Evolutionary conservation across 2,113 vertebrate genomes (phyloP).

Genomic region (Leptocoma aspasia): DNA sequence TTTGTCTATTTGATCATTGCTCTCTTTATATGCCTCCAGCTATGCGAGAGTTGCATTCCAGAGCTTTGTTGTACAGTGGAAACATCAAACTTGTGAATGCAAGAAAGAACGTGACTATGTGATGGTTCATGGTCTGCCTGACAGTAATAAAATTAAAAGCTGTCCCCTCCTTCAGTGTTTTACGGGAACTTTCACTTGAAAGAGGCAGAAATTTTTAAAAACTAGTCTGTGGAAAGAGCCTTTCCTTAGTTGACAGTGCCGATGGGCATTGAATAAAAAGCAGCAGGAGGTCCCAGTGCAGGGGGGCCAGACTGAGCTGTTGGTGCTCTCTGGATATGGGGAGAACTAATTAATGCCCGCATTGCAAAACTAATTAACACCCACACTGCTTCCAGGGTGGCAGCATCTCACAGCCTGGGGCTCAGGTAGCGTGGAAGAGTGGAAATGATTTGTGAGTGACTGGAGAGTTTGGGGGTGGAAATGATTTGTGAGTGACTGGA

Average conservation of each 20-base stretch:
- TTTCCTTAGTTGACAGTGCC: not conserved
- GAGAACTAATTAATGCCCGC: not conserved
- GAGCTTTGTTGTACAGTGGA: not conserved
- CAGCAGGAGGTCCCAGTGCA: not conserved
- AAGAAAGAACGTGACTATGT: not conserved
- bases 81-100: not conserved
- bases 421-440: rapidly evolving
- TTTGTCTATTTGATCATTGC: not conserved
- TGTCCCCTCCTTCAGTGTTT: not conserved
- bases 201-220: not conserved
- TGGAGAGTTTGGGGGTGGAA: not conserved
- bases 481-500: not conserved
- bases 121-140: not conserved
- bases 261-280: not conserved
- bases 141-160: not conserved
- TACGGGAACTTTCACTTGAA: not conserved
- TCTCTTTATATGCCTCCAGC: not conserved
- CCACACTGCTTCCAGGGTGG: not conserved
- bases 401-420: not conserved
- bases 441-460: not conserved
- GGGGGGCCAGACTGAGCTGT: not conserved
- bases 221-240: not conserved
- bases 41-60: rapidly evolving
- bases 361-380: not conserved
- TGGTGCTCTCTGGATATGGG: not conserved